Percentiles rank a stretch among this genome's conserved stretches.
Evolutionary conservation across 2,113 vertebrate genomes (phyloP).

Genomic region (Gavialis gangeticus): DNA sequence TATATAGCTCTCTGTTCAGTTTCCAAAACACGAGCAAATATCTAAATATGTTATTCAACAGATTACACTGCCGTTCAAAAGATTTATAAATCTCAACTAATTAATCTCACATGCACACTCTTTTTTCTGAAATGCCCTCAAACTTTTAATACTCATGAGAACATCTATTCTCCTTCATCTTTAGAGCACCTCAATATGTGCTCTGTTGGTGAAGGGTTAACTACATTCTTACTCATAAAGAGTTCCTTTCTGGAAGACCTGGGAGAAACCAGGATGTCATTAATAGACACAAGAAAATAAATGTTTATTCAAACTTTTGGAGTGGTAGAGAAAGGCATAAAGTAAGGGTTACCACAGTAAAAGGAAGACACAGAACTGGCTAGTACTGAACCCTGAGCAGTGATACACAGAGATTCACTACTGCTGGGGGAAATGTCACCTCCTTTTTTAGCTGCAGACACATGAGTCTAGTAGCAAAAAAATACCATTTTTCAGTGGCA

Average conservation of each 20-base stretch:
- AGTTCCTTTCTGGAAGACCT: not conserved
- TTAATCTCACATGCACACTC: rapidly evolving
- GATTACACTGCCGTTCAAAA: not conserved
- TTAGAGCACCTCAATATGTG: not conserved
- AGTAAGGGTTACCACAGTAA: not conserved
- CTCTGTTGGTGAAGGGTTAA: not conserved
- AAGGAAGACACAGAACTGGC: not conserved
- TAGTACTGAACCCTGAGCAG: no score
- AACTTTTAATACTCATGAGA: not conserved
- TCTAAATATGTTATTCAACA: not conserved
- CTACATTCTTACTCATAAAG: not conserved
- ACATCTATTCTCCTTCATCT: not conserved
- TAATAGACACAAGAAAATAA: not conserved
- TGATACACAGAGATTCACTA: no score
- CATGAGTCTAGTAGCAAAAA: no score
- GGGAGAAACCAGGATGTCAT: not conserved
- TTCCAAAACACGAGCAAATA: not conserved
- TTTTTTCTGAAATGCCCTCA: not conserved
- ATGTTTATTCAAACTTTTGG: rapidly evolving
- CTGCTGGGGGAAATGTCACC: no score
- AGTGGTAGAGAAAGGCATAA: not conserved
- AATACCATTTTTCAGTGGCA: no score
- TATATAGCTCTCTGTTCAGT: not conserved
- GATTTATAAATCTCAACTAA: not conserved
- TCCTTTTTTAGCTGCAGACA: no score